Percentiles rank a stretch among this genome's conserved stretches.
These are phyloP conservation scores for Phyllotreta cruciferae DNA, from an alignment of 2,888 invertebrate species.

Conservation along the genomic window DNA sequence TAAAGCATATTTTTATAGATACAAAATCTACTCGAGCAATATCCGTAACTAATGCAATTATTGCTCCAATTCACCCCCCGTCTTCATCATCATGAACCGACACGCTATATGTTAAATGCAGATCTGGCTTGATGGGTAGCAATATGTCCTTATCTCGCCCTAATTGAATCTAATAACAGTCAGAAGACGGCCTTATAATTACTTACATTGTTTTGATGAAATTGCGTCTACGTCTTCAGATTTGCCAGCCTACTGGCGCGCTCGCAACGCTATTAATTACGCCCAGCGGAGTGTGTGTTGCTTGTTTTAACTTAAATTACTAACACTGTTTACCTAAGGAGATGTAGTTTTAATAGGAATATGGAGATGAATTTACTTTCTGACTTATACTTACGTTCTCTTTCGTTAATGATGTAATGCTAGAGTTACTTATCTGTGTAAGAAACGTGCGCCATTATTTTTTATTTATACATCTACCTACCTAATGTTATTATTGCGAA, in stretches of 20 bases:
- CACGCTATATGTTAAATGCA: conserved; percentile 21
- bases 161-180: conserved; percentile 40
- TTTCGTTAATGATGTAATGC: neutral
- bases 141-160: conserved; percentile 34
- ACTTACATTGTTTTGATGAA: conserved; percentile 36
- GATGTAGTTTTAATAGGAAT: conserved; percentile 11
- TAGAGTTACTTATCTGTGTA: no score
- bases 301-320: conserved; percentile 23
- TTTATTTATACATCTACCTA: no score
- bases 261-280: conserved; percentile 20
- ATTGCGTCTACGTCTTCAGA: conserved; percentile 29
- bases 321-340: conserved; percentile 8
- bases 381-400: conserved; percentile 5
- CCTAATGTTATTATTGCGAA: no score
- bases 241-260: conserved; percentile 20
- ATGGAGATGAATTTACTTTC: conserved; percentile 6
- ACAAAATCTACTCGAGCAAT: neutral
- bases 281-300: conserved; percentile 15
- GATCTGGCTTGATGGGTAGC: conserved; percentile 27
- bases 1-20: no score
- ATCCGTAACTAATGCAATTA: conserved; percentile 23
- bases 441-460: no score
- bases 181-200: conserved; percentile 34
- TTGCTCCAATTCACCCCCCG: conserved; percentile 4
- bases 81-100: conserved; percentile 6